Evolutionary conservation across 2,113 vertebrate species (phyloP), one percentile per base, ranked within the genome.

Genomic region (Sapayoa aenigma): DNA sequence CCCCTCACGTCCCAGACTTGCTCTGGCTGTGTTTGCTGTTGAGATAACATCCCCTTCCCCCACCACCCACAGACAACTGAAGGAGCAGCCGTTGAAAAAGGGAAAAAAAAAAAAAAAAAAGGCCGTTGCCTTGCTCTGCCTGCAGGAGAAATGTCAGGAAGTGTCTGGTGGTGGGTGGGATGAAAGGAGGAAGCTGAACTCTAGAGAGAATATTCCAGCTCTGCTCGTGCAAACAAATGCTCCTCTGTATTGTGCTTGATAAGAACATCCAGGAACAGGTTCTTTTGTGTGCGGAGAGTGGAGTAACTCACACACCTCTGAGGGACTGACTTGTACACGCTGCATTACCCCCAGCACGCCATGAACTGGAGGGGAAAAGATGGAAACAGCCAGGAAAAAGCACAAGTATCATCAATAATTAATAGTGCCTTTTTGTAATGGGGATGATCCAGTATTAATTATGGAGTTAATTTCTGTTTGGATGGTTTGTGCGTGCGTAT

Each of bases 181-280:
- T 92, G 83, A 96, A 96, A 96, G 96, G 74, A 96, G 94, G 95
- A 97, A 97, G 89, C 76, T 85, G 95, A 90, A 91, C 90, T 95
- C 90, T 69, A 74, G 77, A 95, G 81, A 90, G 90, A 87, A 94
- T 93, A 95, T 96, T 96, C 93, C 79, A 92, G 81, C 65, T 95
- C 73, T 55, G 67, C 69, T 77, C 6, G 5, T 72, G 76, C 65
- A 56, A 58, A 85, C 78, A 93, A 94, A 92, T 90, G 72, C 17
- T 84, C 89, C 89, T 95, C 90, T 85, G 91, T 74, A 56, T 93
- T 95, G 67, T 47, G 50, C 76, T 89, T 66, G 92, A 72, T 94
- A 93, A 84, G 88, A 66, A 83, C 76, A 86, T 33, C 44, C 69
- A 92, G 77, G 77, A 75, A 85, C 77, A 37, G 56, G 56, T 86